Percentiles rank a stretch among this genome's conserved stretches.
Evolutionary conservation across 2,888 invertebrate genomes (phyloP).

Genomic region (Microchrysa polita): DNA sequence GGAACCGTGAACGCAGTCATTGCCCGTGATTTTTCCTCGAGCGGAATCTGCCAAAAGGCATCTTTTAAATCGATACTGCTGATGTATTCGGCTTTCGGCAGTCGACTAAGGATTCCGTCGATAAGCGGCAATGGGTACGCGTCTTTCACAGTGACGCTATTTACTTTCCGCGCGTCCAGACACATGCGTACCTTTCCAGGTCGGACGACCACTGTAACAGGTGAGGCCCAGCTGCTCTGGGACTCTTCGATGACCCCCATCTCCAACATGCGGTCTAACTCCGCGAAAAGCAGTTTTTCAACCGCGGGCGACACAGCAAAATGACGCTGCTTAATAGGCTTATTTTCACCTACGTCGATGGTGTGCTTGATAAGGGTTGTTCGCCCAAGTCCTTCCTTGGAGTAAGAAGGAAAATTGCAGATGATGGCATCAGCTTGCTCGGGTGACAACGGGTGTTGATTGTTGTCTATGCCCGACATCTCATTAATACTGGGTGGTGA

Average conservation of each 20-base stretch:
- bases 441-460: no score
- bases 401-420: neutral
- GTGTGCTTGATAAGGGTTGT: neutral
- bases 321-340: slow-evolving; percentile 2
- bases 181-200: neutral
- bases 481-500: no score
- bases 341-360: neutral
- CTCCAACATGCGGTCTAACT: slow-evolving; percentile 54
- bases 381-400: neutral
- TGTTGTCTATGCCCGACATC: no score
- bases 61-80: neutral
- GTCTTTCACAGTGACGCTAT: neutral
- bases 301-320: slow-evolving; percentile 1
- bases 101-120: no score
- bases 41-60: neutral
- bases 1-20: slow-evolving; percentile 53
- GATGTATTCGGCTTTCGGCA: no score
- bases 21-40: neutral
- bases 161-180: neutral
- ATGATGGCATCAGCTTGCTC: neutral
- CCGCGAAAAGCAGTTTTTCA: slow-evolving; percentile 23
- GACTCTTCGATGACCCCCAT: slow-evolving; percentile 52
- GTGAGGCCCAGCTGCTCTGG: neutral
- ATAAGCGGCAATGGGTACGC: neutral
- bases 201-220: neutral